phyloP scores from a whole-genome alignment of 2,888 invertebrate genomes.

The Macrophya alboannulata region DNA sequence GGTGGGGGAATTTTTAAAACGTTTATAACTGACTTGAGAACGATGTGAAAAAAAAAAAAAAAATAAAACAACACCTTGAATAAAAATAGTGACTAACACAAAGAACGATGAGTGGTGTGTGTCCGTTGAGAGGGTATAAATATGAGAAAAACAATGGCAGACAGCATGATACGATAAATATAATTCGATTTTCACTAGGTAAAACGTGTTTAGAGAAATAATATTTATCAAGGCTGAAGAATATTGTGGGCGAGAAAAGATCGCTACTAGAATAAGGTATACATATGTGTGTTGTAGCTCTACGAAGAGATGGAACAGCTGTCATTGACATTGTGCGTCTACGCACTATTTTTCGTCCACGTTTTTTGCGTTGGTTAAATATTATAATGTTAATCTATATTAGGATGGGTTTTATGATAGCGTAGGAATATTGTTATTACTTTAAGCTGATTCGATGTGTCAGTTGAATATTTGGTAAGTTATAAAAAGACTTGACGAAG shows the following conservation, averaged over 20 bases:
- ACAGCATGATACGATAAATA: background rate
- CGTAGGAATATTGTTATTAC: constrained; percentile 23
- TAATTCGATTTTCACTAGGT: constrained; percentile 13
- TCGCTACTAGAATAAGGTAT: background rate
- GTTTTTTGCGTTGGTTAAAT: constrained; percentile 34
- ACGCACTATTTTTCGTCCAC: constrained; percentile 60
- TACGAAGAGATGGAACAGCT: constrained; percentile 69
- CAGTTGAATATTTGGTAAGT: background rate
- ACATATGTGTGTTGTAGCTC: background rate
- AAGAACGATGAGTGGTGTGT: background rate
- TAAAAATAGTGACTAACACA: background rate
- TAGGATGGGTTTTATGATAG: constrained; percentile 29
- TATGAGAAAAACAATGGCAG: constrained; percentile 30
- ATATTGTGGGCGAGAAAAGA: background rate
- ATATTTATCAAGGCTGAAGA: background rate
- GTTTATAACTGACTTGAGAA: constrained; percentile 7
- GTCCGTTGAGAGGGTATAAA: background rate
- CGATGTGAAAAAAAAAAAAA: background rate
- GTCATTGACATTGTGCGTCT: constrained; percentile 76
- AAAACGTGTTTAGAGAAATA: constrained; percentile 1
- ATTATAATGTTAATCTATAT: constrained; percentile 18
- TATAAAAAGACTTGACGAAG: background rate
- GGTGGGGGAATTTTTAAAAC: background rate
- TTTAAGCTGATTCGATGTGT: background rate
- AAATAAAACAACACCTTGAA: background rate